Conservation (phyloP, 2,888 invertebrate species). For the Rotaria sp. region DNA sequence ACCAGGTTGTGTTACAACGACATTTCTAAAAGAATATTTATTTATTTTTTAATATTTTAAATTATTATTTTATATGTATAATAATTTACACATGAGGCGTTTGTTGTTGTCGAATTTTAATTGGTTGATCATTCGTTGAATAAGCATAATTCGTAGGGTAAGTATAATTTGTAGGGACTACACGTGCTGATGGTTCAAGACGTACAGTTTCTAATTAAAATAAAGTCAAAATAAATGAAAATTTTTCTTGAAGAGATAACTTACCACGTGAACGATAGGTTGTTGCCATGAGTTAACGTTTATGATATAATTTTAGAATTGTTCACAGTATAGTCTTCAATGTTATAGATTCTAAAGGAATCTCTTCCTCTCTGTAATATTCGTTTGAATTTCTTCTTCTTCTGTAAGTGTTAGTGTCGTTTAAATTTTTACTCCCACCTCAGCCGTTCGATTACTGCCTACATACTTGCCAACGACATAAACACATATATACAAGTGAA, state of each 20-base stretch:
- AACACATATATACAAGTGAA: background rate
- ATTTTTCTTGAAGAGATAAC: background rate
- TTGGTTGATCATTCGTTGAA: background rate
- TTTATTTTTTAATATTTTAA: background rate
- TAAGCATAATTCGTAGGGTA: background rate
- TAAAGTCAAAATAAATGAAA: background rate
- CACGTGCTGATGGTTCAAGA: background rate
- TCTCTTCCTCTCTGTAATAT: background rate
- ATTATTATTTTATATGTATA: background rate
- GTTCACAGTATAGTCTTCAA: background rate
- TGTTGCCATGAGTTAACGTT: background rate
- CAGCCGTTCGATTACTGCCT: background rate
- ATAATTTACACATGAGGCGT: background rate
- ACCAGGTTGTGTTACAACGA: background rate
- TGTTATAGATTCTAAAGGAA: background rate
- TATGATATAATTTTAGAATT: background rate
- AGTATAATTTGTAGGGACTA: background rate
- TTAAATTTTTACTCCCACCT: background rate
- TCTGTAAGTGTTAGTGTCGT: background rate
- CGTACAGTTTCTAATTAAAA: background rate
- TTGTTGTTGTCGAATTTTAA: background rate
- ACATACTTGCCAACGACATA: background rate
- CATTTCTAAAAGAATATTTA: background rate
- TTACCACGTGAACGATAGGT: slow-evolving; percentile 1
- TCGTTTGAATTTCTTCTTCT: background rate